phyloP scores from a whole-genome alignment of 2,797 vertebrate genomes.

The Kryptolebias ocellatus region DNA sequence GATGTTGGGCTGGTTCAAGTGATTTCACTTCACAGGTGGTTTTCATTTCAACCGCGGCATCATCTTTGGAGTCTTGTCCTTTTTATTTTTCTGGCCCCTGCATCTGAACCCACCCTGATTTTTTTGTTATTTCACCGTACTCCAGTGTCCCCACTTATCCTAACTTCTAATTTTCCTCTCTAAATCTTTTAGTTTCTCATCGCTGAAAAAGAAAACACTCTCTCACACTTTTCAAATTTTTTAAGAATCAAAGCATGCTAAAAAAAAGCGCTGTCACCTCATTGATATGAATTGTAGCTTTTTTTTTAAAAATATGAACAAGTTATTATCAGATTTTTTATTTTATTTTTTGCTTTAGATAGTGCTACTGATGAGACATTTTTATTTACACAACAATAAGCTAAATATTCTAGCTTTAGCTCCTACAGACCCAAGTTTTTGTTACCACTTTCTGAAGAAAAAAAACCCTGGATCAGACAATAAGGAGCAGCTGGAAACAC shows the following conservation, averaged over 20 bases:
- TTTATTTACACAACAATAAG: not conserved
- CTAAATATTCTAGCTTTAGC: not conserved
- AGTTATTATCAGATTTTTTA: too few species aligned
- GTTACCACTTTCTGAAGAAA: not conserved
- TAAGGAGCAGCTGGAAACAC: conserved; percentile 8
- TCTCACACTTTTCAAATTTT: conserved; percentile 17
- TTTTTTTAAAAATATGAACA: too few species aligned
- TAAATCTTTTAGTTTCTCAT: not conserved
- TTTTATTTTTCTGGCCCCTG: conserved; percentile 37
- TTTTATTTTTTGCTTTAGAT: not conserved
- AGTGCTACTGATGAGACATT: conserved; percentile 1
- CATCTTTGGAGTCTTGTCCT: conserved; percentile 53
- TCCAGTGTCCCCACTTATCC: conserved; percentile 40
- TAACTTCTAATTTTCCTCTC: not conserved
- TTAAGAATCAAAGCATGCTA: conserved; percentile 14
- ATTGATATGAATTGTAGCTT: too few species aligned
- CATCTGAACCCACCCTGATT: conserved; percentile 10
- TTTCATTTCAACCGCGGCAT: conserved; percentile 67
- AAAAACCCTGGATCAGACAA: not conserved
- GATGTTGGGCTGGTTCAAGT: conserved; percentile 29
- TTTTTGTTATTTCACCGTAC: conserved; percentile 35
- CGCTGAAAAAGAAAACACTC: conserved; percentile 1
- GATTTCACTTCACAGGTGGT: conserved; percentile 61
- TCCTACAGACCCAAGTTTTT: not conserved
- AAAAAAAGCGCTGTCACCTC: too few species aligned